A percentile compares a stretch with the other conserved stretches of the same genome.
These are phyloP conservation scores for Coboldia fuscipes DNA, from an alignment of 1,140 invertebrate species.

Conservation along the genomic window DNA sequence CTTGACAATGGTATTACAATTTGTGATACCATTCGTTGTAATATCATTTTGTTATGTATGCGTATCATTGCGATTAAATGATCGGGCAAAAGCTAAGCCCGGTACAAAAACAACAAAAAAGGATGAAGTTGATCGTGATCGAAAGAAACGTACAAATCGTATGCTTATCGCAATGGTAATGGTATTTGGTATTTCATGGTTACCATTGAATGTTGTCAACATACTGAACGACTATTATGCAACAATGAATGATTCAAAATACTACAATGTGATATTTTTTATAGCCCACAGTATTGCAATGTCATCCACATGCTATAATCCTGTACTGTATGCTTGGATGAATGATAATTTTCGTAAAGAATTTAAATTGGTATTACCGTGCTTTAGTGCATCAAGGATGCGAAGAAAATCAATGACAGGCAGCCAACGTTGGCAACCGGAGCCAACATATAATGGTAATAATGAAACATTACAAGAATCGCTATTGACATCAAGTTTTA, in stretches of 20 bases:
- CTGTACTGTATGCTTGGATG: slow-evolving; percentile 77
- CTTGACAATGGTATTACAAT: slow-evolving; percentile 69
- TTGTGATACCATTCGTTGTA: slow-evolving; percentile 74
- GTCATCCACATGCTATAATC: slow-evolving; percentile 82
- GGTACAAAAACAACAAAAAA: slow-evolving; percentile 48
- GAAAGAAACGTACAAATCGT: slow-evolving; percentile 48
- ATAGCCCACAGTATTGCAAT: slow-evolving; percentile 74
- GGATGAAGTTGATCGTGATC: slow-evolving; percentile 49
- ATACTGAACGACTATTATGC: slow-evolving; percentile 57
- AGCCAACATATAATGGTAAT: slow-evolving; percentile 49
- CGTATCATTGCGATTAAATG: slow-evolving; percentile 64
- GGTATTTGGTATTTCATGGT: slow-evolving; percentile 80
- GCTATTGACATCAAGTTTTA: slow-evolving; percentile 24
- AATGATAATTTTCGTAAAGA: slow-evolving; percentile 93
- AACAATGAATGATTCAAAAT: slow-evolving; percentile 41
- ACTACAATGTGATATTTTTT: slow-evolving; percentile 64
- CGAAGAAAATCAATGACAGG: slow-evolving; percentile 19
- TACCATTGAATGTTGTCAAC: slow-evolving; percentile 73
- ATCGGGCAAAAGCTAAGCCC: slow-evolving; percentile 50
- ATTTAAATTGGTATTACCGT: slow-evolving; percentile 59
- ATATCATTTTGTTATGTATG: slow-evolving; percentile 79
- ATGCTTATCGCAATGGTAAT: slow-evolving; percentile 93
- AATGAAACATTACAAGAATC: slow-evolving; percentile 51
- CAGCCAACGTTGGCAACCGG: slow-evolving; percentile 27
- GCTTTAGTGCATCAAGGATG: slow-evolving; percentile 27